Conservation (phyloP, 2,113 vertebrate genomes). For the Anolis carolinensis region DNA sequence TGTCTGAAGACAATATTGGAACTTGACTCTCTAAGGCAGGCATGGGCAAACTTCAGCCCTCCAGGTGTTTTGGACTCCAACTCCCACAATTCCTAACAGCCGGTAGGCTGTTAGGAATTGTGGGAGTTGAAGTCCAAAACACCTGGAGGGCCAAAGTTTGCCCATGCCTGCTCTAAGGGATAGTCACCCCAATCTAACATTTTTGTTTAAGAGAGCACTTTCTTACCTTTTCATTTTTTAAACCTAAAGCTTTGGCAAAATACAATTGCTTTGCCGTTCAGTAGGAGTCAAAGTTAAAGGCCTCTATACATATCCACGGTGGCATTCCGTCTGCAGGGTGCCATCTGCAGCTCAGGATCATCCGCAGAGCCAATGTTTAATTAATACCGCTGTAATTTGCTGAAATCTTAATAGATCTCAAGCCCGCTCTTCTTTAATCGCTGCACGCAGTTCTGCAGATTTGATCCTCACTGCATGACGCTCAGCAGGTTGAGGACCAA, state of each 20-base stretch:
- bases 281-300: conserved; percentile 66
- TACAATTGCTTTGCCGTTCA: conserved; percentile 69
- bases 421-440: conserved; percentile 62
- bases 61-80: too few relatives aligned
- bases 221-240: conserved; percentile 46
- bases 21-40: too few relatives aligned
- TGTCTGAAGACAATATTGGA: conserved; percentile 22
- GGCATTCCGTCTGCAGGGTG: conserved; percentile 70
- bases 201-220: conserved; percentile 22
- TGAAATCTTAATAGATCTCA: conserved; percentile 63
- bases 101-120: too few relatives aligned
- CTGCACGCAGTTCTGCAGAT: conserved; percentile 44
- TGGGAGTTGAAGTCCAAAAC: too few relatives aligned
- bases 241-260: conserved; percentile 61
- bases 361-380: conserved; percentile 69
- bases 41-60: too few relatives aligned
- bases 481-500: conserved; percentile 28
- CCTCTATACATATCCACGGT: conserved; percentile 66
- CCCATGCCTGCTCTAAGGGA: too few relatives aligned
- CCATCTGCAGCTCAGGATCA: conserved; percentile 68
- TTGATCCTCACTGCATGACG: conserved; percentile 34
- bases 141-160: too few relatives aligned
- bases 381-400: conserved; percentile 70
- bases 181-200: conserved; percentile 36
- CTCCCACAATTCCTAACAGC: too few relatives aligned